Base-by-base conservation (phyloP, 1,140 invertebrate genomes). In the Trichogramma pretiosum region DNA sequence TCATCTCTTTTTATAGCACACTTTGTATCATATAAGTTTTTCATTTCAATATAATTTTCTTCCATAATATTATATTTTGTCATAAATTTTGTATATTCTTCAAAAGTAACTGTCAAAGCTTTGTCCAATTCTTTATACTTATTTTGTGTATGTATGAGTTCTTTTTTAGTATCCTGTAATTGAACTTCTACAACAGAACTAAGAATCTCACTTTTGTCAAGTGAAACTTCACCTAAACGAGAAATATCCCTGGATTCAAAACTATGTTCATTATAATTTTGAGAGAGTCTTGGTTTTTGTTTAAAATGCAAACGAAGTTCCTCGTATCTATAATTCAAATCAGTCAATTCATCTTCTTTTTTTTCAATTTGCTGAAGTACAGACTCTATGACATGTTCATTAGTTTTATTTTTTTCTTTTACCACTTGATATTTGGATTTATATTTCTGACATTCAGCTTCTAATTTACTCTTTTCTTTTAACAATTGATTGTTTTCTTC, bases 151-250 rank as follows among this genome's bases (percentile, higher is more conserved):
- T 23, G 52, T 3, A 50, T 41, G 7, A 59, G 56, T 45, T 70
- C 68, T 44, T 64, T 51, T 46, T 59, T 62, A 0, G 64, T 60
- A 46, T 73, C 70, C 41, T 62, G 52, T 3, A 72, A 50, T 24
- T 73, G 70, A 23, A 73, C 62, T 4, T 73, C 70, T 17, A 73
- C 54, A 5, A 73, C 63, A 11, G 68, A 64, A 57, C 68, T 70
- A 14, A 71, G 28, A 36, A 50, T 54, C 52, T 73, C 70, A 35
- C 60, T 65, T 10, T 32, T 53, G 38, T 60, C 62, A 0, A 63
- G 37, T n/a, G 57, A 57, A 1, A 42, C 18, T 11, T 59, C n/a
- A n/a, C n/a, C n/a, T 58, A 54, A 0, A 56, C 50, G 0, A 42
- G 36, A 3, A 33, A 5, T 19, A 3, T 56, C 59, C 16, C 70